These are phyloP conservation scores for Sericinus montela DNA, from an alignment of 2,888 invertebrate species.

Conservation along the genomic window DNA sequence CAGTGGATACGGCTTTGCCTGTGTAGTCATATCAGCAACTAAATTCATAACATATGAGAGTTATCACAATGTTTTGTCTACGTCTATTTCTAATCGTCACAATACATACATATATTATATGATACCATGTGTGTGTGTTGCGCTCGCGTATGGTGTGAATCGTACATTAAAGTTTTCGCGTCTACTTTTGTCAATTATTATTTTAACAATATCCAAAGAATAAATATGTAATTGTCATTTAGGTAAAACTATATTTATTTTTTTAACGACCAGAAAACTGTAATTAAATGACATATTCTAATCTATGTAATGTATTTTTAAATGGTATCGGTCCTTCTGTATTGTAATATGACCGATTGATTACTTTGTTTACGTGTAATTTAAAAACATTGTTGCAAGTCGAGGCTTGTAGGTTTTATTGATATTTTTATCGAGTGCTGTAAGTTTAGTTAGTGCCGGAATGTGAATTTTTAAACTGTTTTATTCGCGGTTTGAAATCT, in stretches of 20 bases:
- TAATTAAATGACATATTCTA: background rate
- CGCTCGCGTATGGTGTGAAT: no score
- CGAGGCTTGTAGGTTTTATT: background rate
- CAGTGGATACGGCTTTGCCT: no score
- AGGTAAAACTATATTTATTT: constrained; percentile 7
- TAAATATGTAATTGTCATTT: constrained; percentile 2
- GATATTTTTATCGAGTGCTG: no score
- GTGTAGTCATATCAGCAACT: no score
- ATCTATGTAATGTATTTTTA: background rate
- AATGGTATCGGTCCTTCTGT: background rate
- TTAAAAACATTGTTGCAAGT: background rate
- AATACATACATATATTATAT: no score
- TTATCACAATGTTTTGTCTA: no score
- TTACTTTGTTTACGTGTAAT: background rate
- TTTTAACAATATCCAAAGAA: constrained; percentile 2
- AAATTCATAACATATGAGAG: no score
- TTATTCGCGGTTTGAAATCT: no score
- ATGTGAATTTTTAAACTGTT: no score
- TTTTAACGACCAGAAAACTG: background rate
- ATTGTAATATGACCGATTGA: background rate
- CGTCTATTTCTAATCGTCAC: no score
- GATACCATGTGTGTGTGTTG: no score
- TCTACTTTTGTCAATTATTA: constrained; percentile 14
- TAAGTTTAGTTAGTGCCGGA: no score
- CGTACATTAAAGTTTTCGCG: background rate